These are phyloP conservation scores for Eurois occulta DNA, from an alignment of 2,888 invertebrate genomes.

Conservation along the genomic window DNA sequence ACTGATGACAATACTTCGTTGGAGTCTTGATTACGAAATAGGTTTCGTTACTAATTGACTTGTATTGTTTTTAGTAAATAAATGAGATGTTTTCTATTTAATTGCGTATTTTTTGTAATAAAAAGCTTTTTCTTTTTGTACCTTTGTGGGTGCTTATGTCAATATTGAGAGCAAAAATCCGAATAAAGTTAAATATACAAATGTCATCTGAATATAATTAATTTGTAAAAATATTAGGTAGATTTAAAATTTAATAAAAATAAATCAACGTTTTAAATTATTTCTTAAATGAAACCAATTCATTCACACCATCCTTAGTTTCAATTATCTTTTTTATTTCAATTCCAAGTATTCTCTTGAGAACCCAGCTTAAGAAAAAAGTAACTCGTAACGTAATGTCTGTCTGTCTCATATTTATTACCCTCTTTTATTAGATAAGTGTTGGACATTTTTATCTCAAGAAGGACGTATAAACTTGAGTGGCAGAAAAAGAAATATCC, in stretches of 20 bases:
- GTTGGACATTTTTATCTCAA: conserved; percentile 31
- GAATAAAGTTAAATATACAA: not conserved
- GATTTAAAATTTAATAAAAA: no score
- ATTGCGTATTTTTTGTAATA: not conserved
- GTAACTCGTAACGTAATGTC: not conserved
- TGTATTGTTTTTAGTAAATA: conserved; percentile 1
- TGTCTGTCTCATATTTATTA: conserved; percentile 48
- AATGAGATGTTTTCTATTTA: not conserved
- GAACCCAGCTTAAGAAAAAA: not conserved
- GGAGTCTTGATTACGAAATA: not conserved
- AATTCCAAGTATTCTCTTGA: not conserved
- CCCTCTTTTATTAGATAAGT: conserved; percentile 36
- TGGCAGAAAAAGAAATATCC: conserved; percentile 25
- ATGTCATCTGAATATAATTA: not conserved
- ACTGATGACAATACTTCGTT: not conserved
- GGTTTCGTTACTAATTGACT: not conserved
- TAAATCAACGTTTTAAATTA: not conserved
- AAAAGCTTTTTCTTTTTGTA: not conserved
- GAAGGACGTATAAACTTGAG: conserved; percentile 6
- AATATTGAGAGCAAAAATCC: not conserved
- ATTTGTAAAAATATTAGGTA: conserved; percentile 4
- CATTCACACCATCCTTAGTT: not conserved
- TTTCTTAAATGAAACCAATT: not conserved
- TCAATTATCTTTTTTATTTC: conserved; percentile 6
- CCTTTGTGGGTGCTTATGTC: not conserved